A percentile compares a stretch with the other conserved stretches of the same genome.
Conservation (phyloP, 92 coral and sea anemone genomes). For the Porites cylindrica region DNA sequence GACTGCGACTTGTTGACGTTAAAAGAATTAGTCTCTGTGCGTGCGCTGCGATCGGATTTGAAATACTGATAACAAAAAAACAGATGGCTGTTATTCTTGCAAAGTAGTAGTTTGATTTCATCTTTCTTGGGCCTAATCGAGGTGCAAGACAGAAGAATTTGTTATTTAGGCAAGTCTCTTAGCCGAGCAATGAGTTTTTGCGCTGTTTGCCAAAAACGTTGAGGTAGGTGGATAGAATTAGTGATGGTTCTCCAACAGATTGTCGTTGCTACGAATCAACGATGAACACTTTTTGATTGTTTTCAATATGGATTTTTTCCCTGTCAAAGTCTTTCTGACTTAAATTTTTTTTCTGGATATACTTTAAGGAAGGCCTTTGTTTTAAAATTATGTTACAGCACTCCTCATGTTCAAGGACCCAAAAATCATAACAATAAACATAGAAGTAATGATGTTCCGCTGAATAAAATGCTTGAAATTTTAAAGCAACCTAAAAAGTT, state of each 20-base stretch:
- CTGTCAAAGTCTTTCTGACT: neutral
- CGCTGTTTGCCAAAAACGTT: neutral
- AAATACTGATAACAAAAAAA: conserved; percentile 9
- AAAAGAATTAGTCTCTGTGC: conserved; percentile 6
- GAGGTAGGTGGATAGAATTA: neutral
- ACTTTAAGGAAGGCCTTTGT: neutral
- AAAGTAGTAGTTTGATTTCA: neutral
- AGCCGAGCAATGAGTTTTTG: neutral
- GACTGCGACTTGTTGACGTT: conserved; percentile 21
- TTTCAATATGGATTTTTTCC: neutral
- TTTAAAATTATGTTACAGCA: neutral
- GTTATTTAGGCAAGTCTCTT: neutral
- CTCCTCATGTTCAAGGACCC: neutral
- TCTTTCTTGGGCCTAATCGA: neutral
- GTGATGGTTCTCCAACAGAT: neutral
- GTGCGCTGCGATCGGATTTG: neutral
- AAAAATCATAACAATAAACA: neutral
- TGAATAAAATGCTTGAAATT: neutral
- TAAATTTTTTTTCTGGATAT: neutral
- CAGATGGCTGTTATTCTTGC: conserved; percentile 10
- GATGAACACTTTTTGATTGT: too few relatives aligned
- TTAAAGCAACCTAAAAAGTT: neutral
- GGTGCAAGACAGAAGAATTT: conserved; percentile 9
- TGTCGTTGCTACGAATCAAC: too few relatives aligned
- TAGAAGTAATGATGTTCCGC: neutral